Percentiles rank a stretch among this genome's conserved stretches.
Evolutionary conservation across 1,140 invertebrate genomes (phyloP).

Genomic region (Coptotermes formosanus): DNA sequence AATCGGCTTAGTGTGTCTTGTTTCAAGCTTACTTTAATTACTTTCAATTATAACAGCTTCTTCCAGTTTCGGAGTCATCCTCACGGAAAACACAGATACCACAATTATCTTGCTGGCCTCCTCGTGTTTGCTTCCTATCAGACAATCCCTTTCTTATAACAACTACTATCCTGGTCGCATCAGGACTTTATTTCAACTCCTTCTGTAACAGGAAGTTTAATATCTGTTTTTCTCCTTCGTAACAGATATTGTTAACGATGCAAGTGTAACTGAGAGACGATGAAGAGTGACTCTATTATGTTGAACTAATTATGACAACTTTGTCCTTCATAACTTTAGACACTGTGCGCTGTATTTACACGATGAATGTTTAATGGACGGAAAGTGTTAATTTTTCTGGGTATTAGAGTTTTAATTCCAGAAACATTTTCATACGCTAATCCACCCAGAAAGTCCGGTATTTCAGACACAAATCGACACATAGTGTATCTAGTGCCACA

Average conservation of each 20-base stretch:
- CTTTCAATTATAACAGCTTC: conserved; percentile 17
- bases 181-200: neutral
- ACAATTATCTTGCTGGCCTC: neutral
- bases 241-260: neutral
- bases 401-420: too few species aligned
- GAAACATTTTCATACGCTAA: too few species aligned
- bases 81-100: neutral
- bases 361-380: too few species aligned
- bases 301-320: too few species aligned
- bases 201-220: neutral
- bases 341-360: too few species aligned
- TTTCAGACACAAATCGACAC: too few species aligned
- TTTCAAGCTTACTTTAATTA: neutral
- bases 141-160: neutral
- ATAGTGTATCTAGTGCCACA: too few species aligned
- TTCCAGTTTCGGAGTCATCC: conserved; percentile 2
- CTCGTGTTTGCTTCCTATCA: neutral
- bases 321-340: too few species aligned
- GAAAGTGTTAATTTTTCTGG: too few species aligned
- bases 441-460: too few species aligned
- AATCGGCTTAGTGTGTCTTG: neutral
- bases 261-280: too few species aligned
- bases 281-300: too few species aligned
- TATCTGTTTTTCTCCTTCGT: neutral
- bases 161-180: neutral